phyloP scores from a whole-genome alignment of 2,888 invertebrate genomes.

The Drosophila peninsularis region DNA sequence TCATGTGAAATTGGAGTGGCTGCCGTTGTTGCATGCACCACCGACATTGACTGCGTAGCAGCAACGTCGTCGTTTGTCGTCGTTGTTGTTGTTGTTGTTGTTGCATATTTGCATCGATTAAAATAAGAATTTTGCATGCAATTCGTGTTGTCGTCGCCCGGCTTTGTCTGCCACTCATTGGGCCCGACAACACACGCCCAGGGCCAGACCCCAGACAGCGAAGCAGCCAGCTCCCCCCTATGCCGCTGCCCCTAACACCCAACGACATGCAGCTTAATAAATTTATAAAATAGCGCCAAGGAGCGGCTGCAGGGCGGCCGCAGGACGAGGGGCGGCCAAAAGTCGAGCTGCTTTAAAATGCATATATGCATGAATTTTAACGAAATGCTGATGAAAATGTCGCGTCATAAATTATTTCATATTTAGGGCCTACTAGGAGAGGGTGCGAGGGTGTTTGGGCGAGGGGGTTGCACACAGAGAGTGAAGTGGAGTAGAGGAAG shows the following conservation, averaged over 20 bases:
- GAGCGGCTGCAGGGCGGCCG: neutral
- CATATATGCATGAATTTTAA: constrained; percentile 80
- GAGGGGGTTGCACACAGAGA: neutral
- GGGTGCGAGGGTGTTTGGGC: neutral
- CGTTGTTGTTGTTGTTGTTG: constrained; percentile 35
- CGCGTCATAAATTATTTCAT: constrained; percentile 82
- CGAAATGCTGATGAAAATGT: constrained; percentile 83
- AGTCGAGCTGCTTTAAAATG: constrained; percentile 65
- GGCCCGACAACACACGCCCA: constrained; percentile 28
- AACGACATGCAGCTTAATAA: constrained; percentile 67
- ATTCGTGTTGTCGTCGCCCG: constrained; percentile 80
- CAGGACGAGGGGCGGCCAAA: neutral
- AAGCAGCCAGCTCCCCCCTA: neutral
- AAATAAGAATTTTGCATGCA: constrained; percentile 81
- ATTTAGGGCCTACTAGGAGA: constrained; percentile 58
- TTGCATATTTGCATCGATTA: constrained; percentile 81
- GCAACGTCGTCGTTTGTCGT: constrained; percentile 32
- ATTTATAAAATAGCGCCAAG: constrained; percentile 72
- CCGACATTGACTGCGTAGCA: constrained; percentile 50
- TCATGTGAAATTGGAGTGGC: constrained; percentile 64
- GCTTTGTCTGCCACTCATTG: constrained; percentile 72
- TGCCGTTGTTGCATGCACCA: constrained; percentile 71
- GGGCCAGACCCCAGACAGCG: constrained; percentile 19
- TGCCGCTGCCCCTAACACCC: neutral
- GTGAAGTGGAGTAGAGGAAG: neutral